Evolutionary conservation across 2,888 invertebrate species (phyloP), one percentile per base, ranked within the genome.

Genomic region (Lycia hirtaria): DNA sequence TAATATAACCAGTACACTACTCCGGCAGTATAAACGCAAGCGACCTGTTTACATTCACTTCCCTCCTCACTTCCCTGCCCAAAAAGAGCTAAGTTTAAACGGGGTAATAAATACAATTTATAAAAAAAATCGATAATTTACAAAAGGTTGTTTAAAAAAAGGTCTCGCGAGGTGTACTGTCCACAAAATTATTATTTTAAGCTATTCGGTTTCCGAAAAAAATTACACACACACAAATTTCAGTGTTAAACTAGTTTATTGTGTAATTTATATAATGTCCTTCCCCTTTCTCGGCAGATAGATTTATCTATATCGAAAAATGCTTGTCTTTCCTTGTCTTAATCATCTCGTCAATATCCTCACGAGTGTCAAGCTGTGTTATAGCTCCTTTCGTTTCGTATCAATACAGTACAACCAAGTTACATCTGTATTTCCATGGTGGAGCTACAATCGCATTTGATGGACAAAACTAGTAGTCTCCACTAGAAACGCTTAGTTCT

Each of bases 261-360:
- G 20, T 22, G 7, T 14, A 2, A 14, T 22, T 14, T 38, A 14
- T 24, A 40, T n/a, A 41, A 1, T 20, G 0, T 24, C 4, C 20
- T 20, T 20, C 12, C 22, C 6, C 12, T 7, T 12, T 22, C n/a
- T 20, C n/a, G n/a, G 20, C 22, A 22, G 20, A 38, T 38, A 38
- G 26, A 38, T 10, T 44, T 17, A 44, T 30, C 28, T 43, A n/a
- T 22, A 26, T 14, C 20, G 14, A 33, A 45, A 45, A n/a, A 33
- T 22, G 12, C 10, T 19, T 20, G 19, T 35, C 28, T 26, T 37
- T 37, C 26, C 37, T 6, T 10, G 15, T 44, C 44, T 22, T 32
- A 28, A 54, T 55, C 28, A 48, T 41, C 5, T 49, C 19, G 43
- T 35, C 48, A 35, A 48, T 54, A 40, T 47, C 49, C 17, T 35